A percentile compares a stretch with the other conserved stretches of the same genome.
Conservation (phyloP, 2,113 vertebrate species). For the Peromyscus leucopus region DNA sequence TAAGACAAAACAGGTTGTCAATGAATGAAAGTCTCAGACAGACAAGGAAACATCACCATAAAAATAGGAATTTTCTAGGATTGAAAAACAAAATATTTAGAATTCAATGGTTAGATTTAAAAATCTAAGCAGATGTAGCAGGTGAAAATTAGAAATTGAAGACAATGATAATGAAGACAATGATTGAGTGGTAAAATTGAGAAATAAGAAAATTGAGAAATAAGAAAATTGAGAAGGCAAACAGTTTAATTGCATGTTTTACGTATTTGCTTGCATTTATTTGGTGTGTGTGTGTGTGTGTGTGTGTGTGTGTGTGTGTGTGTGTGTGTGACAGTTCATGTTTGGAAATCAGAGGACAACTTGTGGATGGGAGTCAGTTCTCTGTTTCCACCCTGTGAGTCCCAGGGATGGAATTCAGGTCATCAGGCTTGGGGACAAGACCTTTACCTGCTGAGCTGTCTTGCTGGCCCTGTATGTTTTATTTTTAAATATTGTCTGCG, state of each 20-base stretch:
- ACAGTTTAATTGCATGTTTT: background rate
- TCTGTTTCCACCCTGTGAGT: background rate
- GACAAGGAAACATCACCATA: slow-evolving; percentile 3
- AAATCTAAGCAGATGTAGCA: slow-evolving; percentile 4
- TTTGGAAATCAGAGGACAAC: background rate
- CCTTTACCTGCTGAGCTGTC: background rate
- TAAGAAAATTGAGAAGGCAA: background rate
- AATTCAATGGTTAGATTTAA: background rate
- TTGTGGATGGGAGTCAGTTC: background rate
- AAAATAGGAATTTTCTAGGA: slow-evolving; percentile 10
- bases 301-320: background rate
- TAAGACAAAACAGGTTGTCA: background rate
- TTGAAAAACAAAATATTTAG: background rate
- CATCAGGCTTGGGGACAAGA: too few relatives aligned
- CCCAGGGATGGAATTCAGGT: background rate
- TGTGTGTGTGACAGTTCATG: background rate
- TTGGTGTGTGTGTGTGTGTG: background rate
- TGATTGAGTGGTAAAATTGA: background rate
- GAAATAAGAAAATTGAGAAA: background rate
- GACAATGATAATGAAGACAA: slow-evolving; percentile 19
- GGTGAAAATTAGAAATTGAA: slow-evolving; percentile 25
- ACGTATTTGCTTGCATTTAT: background rate
- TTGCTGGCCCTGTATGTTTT: background rate
- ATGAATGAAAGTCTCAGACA: background rate
- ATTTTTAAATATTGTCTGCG: background rate